Evolutionary conservation across 2,888 invertebrate genomes (phyloP), one percentile per base, ranked within the genome.

Genomic region (Watsonalla binaria): DNA sequence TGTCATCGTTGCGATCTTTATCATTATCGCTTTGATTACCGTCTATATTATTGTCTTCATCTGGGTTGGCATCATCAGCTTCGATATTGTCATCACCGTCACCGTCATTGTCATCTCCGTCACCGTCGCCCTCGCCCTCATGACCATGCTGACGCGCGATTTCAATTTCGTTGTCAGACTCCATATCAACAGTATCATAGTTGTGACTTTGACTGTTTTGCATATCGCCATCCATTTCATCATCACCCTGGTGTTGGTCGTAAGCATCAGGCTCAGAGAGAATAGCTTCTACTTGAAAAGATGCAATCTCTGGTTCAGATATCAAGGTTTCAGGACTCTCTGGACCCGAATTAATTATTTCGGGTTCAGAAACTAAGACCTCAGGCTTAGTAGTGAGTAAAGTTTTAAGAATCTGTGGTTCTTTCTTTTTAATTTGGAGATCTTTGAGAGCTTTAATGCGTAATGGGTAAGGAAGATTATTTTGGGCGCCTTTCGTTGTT

Each of bases 371-470:
- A 0, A 91, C 85, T 53, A 90, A 60, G 47, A 89, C 81, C 67
- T 91, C 90, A 0, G 90, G 90, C 68, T 89, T 90, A 0, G 90
- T 65, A 6, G 91, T 91, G 15, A 91, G 70, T 51, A 91, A 72
- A 5, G 91, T 90, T 68, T 91, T 91, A n/a, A 91, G 74, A 61
- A 91, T 91, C 63, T 91, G 89, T 5, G 91, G 91, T 69, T 90
- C 89, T 58, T 88, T 90, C 66, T 89, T 88, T 70, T 86, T 90
- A 53, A 87, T 90, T 76, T 91, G 91, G 53, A 91, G 78, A 66
- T 91, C 91, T 65, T 90, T 90, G n/a, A 91, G 75, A 6, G 91
- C 90, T 74, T 90, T 89, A 50, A 91, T 91, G 24, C 91, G 84
- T 47, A 91, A 74, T 5, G 91, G 91, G 68, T 90, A 91, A 11